Evolutionary conservation across 1,140 invertebrate genomes (phyloP).

Genomic region (Tetragnatha versicolor): DNA sequence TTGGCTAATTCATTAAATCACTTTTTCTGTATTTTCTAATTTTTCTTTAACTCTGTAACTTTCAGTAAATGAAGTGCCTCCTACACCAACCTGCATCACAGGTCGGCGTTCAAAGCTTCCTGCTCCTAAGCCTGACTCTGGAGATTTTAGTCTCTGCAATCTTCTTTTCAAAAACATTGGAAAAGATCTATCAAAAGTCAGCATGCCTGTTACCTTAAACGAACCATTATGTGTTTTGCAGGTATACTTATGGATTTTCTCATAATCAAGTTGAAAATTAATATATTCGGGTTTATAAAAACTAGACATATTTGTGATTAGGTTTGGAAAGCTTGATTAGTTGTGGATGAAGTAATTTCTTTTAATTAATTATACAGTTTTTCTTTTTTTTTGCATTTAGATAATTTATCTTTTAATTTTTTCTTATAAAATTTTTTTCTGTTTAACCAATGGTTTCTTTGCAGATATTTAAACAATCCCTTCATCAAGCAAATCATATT

Average conservation of each 20-base stretch:
- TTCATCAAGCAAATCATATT: too few species aligned
- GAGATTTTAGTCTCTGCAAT: conserved; percentile 81
- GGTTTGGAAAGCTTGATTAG: too few species aligned
- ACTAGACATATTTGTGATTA: too few species aligned
- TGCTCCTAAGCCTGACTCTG: conserved; percentile 74
- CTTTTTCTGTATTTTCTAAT: background rate
- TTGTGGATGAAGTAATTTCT: too few species aligned
- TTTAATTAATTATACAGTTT: too few species aligned
- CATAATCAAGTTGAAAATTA: background rate
- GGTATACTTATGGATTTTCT: conserved; percentile 12
- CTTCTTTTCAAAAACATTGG: conserved; percentile 84
- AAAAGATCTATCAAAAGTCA: conserved; percentile 82
- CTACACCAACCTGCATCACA: conserved; percentile 62
- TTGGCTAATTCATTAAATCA: too few species aligned
- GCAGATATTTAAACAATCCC: too few species aligned
- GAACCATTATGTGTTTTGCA: conserved; percentile 82
- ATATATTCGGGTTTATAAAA: too few species aligned
- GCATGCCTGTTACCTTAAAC: conserved; percentile 83
- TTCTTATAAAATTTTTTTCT: too few species aligned
- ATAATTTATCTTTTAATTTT: too few species aligned
- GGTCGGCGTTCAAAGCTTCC: conserved; percentile 77
- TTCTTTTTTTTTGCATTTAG: too few species aligned
- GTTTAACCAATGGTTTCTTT: too few species aligned
- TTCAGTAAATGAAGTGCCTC: conserved; percentile 56
- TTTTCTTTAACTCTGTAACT: background rate